Base-by-base conservation (phyloP, 2,888 invertebrate species). In the Stenolophus ochropezus region DNA sequence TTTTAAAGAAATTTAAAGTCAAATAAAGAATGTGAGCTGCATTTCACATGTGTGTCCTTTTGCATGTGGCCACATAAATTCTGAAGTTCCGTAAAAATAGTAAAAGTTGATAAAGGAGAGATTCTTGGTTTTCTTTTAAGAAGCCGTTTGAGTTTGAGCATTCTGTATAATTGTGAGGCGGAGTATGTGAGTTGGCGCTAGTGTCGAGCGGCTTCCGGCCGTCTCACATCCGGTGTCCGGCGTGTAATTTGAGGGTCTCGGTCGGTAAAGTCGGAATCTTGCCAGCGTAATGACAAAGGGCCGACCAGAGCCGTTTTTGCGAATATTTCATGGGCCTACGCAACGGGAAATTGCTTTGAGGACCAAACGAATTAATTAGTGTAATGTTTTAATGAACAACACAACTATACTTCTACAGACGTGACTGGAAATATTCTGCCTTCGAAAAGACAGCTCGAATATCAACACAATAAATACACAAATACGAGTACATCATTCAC, bases 361-460 rank as follows among this genome's bases (percentile, higher is more conserved):
- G 56, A 56, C 11, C 20, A 69, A 47, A 69, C 33, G 47, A 69
- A 69, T 69, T 69, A 27, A 69, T 69, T 69, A 47, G 69, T 69
- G 69, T 33, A 65, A 25, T 65, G 18, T 65, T 65, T 65, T 65
- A 69, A 69, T 47, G 69, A 69, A 69, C 14, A 69, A n/a, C 27
- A 58, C 23, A 21, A 58, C 6, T 11, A 42, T 56, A 8, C 21
- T 56, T 16, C 20, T 56, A 2, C 21, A 20, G 6, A 56, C 56
- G 56, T 42, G 33, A 42, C 33, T 42, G 11, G 33, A 4, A 42
- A 42, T n/a, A n/a, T n/a, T n/a, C n/a, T n/a, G n/a, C n/a, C n/a
- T n/a, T n/a, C n/a, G n/a, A n/a, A n/a, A n/a, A n/a, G n/a, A n/a
- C n/a, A n/a, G n/a, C n/a, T n/a, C n/a, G n/a, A n/a, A n/a, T n/a